These are phyloP conservation scores for Spinus pinus DNA, from an alignment of 2,797 vertebrate genomes.

Conservation along the genomic window DNA sequence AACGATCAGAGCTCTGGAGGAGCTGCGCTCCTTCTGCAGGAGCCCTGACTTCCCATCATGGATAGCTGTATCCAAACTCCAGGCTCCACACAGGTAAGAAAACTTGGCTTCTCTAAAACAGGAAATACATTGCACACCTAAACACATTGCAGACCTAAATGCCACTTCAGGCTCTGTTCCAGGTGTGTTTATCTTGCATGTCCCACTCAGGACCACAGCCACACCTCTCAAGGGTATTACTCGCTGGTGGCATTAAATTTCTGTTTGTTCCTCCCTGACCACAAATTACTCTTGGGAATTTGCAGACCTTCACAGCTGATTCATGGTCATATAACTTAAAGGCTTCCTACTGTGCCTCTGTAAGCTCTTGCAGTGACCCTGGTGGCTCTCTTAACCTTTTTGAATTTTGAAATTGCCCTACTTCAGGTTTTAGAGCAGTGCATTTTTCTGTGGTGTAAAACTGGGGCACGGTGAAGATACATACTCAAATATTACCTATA, in stretches of 20 bases:
- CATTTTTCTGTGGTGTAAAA: background rate
- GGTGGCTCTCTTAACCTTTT: background rate
- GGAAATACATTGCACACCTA: background rate
- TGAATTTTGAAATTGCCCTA: background rate
- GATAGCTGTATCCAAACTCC: conserved; percentile 78
- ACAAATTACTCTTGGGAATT: background rate
- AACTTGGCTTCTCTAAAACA: background rate
- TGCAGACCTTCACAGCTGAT: background rate
- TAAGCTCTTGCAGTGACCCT: background rate
- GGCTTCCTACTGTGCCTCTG: background rate
- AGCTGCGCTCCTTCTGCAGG: conserved; percentile 76
- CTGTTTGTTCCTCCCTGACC: background rate
- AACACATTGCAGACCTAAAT: background rate
- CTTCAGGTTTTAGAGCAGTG: background rate
- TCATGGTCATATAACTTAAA: background rate
- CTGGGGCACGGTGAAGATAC: background rate
- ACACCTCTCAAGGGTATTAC: background rate
- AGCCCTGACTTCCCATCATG: conserved; percentile 78
- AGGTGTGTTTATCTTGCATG: background rate
- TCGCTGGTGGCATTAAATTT: background rate
- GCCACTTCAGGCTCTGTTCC: background rate
- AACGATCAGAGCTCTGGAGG: conserved; percentile 77
- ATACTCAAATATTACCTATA: background rate
- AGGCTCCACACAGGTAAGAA: conserved; percentile 76
- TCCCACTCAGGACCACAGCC: background rate